Evolutionary conservation across 2,113 vertebrate species (phyloP).

Genomic region (Vombatus ursinus): DNA sequence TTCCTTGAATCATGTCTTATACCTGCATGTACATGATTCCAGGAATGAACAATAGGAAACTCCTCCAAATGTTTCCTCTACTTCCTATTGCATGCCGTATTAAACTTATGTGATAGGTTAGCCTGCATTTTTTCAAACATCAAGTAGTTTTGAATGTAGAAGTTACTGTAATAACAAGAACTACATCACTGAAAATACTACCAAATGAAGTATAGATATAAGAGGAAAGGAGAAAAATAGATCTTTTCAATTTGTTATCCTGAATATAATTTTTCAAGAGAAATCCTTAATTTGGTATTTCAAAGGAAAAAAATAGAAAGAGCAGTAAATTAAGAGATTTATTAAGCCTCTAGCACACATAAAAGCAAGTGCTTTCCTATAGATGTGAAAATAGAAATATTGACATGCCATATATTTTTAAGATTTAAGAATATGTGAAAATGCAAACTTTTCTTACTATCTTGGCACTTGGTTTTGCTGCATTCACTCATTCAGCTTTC

Average conservation of each 20-base stretch:
- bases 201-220: slow-evolving; percentile 16
- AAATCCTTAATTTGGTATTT: slow-evolving; percentile 32
- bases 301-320: neutral
- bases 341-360: slow-evolving; percentile 25
- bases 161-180: neutral
- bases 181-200: slow-evolving; percentile 23
- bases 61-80: neutral
- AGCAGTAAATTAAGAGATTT: neutral
- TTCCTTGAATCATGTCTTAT: neutral
- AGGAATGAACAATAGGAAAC: too few species aligned
- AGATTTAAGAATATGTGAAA: neutral
- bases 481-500: too few species aligned
- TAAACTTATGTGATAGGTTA: neutral
- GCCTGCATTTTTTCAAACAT: slow-evolving; percentile 13
- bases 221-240: neutral
- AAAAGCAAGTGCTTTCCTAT: slow-evolving; percentile 34
- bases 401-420: neutral
- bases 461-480: neutral
- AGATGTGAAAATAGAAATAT: neutral
- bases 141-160: neutral
- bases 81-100: neutral
- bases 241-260: slow-evolving; percentile 33
- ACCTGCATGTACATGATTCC: neutral
- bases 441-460: neutral
- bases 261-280: slow-evolving; percentile 18